Base-by-base conservation (phyloP, 2,113 vertebrate genomes). In the Donacobius atricapilla region DNA sequence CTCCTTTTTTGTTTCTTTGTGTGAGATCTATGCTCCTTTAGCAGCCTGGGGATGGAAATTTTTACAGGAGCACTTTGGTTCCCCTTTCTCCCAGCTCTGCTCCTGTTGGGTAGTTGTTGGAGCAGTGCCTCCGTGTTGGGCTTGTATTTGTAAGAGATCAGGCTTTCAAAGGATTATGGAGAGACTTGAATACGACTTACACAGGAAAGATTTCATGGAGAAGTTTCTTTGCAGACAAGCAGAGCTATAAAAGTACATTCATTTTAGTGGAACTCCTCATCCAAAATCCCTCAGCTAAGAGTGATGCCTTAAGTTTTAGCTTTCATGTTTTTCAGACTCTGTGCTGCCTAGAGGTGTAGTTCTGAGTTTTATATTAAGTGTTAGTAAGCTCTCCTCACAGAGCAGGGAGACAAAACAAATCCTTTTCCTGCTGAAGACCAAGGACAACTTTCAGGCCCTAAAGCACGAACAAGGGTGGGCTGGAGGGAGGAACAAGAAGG, bases 21-120 rank as follows among this genome's bases (percentile, higher is more conserved):
- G 44, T 68, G 45, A 58, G 30, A 16, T 83, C 16, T 24, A 0
- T n/a, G 45, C 22, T 72, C 30, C 30, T 45, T 64, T 33, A 80
- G 53, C 33, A 83, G 50, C 21, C 54, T 15, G 14, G 45, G 48
- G 53, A 40, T 72, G 48, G 47, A 61, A 64, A 40, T 65, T 54
- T n/a, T 12, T 35, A 31, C 44, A 37, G 58, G 39, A 54, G 68
- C 50, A 7, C 30, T 69, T 65, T 28, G 23, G 17, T 58, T 95
- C 81, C 17, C 25, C 27, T 40, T 76, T 90, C 33, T 80, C 24
- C 50, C 63, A 30, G 33, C 45, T 70, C 56, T 56, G 18, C 48
- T 53, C 2, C 0, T 2, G 0, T 47, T 5, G 1, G 51, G 30
- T 33, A 47, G 27, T n/a, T 48, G 35, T 42, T 58, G 64, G 23